A percentile compares a stretch with the other conserved stretches of the same genome.
These are phyloP conservation scores for Corella eumyota DNA, from an alignment of 23 tunicate genomes.

Conservation along the genomic window DNA sequence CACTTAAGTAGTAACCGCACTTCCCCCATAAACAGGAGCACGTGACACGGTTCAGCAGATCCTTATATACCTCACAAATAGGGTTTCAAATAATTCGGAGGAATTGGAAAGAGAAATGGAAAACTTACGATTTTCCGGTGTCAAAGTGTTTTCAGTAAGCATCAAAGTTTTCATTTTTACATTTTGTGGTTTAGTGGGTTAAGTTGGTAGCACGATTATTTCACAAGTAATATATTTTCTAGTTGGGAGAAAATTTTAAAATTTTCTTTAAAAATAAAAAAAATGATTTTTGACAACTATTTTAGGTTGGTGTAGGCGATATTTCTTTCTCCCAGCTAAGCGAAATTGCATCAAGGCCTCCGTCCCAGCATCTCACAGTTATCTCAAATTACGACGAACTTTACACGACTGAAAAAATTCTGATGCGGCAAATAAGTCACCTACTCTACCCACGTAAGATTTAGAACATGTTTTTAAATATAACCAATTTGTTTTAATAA, in stretches of 20 bases:
- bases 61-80: conserved; percentile 25
- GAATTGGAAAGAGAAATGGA: conserved; percentile 8
- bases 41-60: conserved; percentile 11
- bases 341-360: conserved; percentile 27
- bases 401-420: conserved; percentile 5
- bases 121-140: conserved; percentile 28
- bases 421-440: conserved; percentile 16
- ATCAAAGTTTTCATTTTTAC: too few relatives aligned
- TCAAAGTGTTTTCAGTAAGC: conserved; percentile 25
- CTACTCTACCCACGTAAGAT: conserved; percentile 22
- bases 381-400: conserved; percentile 11
- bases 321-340: conserved; percentile 12
- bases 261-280: too few relatives aligned
- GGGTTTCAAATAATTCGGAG: conserved; percentile 1
- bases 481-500: too few relatives aligned
- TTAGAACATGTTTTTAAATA: too few relatives aligned
- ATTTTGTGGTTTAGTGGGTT: too few relatives aligned
- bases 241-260: too few relatives aligned
- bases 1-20: too few relatives aligned
- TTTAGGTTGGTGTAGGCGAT: conserved; percentile 48
- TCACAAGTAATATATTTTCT: too few relatives aligned
- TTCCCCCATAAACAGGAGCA: too few relatives aligned
- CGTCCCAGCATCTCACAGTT: conserved; percentile 37
- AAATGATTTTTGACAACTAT: too few relatives aligned
- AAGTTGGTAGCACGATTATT: too few relatives aligned